Base-by-base conservation (phyloP, 2,888 invertebrate species). In the Allacma fusca region DNA sequence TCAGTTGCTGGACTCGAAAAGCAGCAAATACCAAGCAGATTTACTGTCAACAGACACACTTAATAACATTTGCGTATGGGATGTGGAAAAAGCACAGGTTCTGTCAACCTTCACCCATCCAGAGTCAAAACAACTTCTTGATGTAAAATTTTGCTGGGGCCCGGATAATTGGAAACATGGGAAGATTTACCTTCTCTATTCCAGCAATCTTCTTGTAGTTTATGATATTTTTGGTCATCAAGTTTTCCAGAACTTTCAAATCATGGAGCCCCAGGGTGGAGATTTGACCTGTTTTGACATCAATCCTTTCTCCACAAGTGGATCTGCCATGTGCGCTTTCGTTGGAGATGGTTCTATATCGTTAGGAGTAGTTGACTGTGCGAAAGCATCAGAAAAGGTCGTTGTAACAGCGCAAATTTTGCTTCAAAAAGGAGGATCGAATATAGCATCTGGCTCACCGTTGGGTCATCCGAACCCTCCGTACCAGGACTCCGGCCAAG, bases 181-280 rank as follows among this genome's bases (percentile, higher is more conserved):
- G 1, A 83, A 83, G 77, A 59, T 82, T 0, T 82, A 81, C 43
- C 75, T 83, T 34, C 73, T 83, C 23, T 83, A 83, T 71, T 77
- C 76, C 29, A 80, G 80, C 1, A 82, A 83, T 73, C 24, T 80
- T 9, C 76, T 83, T 43, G 82, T 82, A n/a, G 76, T 83, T 26
- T 81, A 81, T 72, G 83, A 83, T 65, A 75, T 81, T 29, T 23
- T 78, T 0, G 80, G 78, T 21, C 77, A 78, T 21, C 77, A 78
- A 16, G 75, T 81, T n/a, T 81, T 73, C 73, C 83, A 83, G 59
- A 82, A 81, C 69, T 78, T 82, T n/a, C 65, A 75, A 28, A 80
- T 83, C 43, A 24, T 72, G 1, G 77, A 78, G 16, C 43, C 65
- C 24, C 59, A 50, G 23, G 72, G 69, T 19, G 21, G 67, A 16